Base-by-base conservation (phyloP, 2,113 vertebrate genomes). In the Vombatus ursinus region DNA sequence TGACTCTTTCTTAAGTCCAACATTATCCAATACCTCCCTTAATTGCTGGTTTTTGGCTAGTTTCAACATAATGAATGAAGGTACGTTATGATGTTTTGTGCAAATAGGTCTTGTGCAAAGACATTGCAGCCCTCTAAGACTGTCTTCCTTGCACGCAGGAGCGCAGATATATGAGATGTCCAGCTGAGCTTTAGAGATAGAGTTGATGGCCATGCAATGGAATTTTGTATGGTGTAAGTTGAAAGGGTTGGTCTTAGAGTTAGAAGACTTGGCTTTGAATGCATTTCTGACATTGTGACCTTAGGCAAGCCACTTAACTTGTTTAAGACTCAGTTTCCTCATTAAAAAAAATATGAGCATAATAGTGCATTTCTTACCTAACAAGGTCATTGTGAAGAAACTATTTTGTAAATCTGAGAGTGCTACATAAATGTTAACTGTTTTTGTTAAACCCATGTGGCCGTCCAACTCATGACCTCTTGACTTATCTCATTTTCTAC, bases 401-500 rank as follows among this genome's bases (percentile, higher is more conserved):
- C 0, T 8, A 61, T 10, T 31, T 61, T 61, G 57, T 61, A 61
- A 54, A 57, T 52, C 52, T 52, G 52, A 52, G 54, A 57, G 54
- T 57, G 54, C 37, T 26, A 28, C 4, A 22, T 22, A 31, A 96
- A 57, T 52, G 48, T 77, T 96, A 92, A 90, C 48, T 37, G 26
- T 61, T 61, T 31, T 11, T 61, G 57, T 61, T 61, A 31, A 93
- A 48, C 57, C 68, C 95, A 31, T 77, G 52, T 92, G 28, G 90
- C 92, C 92, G 54, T 94, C 96, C 90, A 92, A 50, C 94, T 96
- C 93, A 53, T 95, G 97, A 96, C 97, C 95, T 97, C 95, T 96
- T 95, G 93, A 89, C 77, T 97, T 96, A 97, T 91, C 95, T 96
- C 52, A 61, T 57, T 94, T 96, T 89, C 97, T 92, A 97, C 93